Conservation (phyloP, 1,140 invertebrate species). For the Palaemon carinicauda region DNA sequence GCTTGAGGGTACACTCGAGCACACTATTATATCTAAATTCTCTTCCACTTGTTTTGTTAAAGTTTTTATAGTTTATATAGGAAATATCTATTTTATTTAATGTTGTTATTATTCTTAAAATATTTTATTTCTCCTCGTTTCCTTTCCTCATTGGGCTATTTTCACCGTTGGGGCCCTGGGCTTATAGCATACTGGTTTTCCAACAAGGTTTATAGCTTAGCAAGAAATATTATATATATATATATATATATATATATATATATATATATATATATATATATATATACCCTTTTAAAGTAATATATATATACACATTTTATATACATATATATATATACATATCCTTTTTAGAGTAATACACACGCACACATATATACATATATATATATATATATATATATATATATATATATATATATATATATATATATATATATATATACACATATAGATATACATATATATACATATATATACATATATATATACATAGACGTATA, state of each 20-base stretch:
- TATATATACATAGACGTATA: conserved; percentile 4
- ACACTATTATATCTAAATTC: too few species aligned
- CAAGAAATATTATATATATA: conserved; percentile 19
- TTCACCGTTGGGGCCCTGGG: too few species aligned
- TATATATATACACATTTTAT: conserved; percentile 10
- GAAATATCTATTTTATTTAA: too few species aligned
- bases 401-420: conserved; percentile 19
- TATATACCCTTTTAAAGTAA: background rate
- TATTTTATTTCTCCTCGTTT: too few species aligned
- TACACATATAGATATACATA: conserved; percentile 6
- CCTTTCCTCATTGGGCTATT: too few species aligned
- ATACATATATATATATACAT: conserved; percentile 13
- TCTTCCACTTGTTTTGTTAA: too few species aligned
- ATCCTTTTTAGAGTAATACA: background rate
- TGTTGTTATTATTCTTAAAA: too few species aligned
- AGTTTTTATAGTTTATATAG: too few species aligned
- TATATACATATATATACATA: conserved; percentile 4
- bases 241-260: conserved; percentile 19
- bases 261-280: conserved; percentile 16
- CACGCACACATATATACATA: too few species aligned
- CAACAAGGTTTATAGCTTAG: too few species aligned
- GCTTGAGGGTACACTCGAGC: too few species aligned
- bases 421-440: conserved; percentile 19
- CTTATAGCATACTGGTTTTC: too few species aligned
- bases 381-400: conserved; percentile 19